A percentile compares a stretch with the other conserved stretches of the same genome.
Evolutionary conservation across 2,797 vertebrate species (phyloP).

Genomic region (Nothura maculosa): DNA sequence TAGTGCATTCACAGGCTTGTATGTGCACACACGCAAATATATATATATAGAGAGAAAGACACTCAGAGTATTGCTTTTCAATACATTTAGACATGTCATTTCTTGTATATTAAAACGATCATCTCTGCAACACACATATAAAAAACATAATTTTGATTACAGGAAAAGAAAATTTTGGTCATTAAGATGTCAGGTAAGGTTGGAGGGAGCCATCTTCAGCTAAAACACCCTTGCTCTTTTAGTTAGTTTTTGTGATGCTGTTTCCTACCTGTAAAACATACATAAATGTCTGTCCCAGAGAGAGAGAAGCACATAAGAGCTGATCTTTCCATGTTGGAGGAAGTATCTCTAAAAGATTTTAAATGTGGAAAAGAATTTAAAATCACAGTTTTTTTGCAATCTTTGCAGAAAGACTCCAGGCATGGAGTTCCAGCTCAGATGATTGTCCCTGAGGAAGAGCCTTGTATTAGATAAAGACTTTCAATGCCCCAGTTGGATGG

Average conservation of each 20-base stretch:
- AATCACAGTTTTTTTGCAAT: background rate
- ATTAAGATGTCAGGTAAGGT: background rate
- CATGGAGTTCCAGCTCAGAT: background rate
- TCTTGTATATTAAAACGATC: background rate
- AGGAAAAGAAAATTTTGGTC: background rate
- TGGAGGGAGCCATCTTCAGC: background rate
- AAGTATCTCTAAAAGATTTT: background rate
- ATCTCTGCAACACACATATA: background rate
- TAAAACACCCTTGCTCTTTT: background rate
- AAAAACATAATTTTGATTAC: background rate
- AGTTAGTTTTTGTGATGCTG: background rate
- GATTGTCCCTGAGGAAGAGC: background rate
- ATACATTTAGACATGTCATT: background rate
- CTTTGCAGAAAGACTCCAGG: background rate
- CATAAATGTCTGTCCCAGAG: background rate
- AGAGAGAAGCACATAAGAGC: background rate
- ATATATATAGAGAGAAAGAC: background rate
- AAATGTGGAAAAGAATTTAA: background rate
- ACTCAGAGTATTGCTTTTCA: background rate
- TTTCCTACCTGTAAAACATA: background rate
- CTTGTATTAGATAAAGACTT: background rate
- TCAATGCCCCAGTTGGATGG: background rate
- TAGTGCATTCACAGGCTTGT: background rate
- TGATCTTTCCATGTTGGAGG: background rate
- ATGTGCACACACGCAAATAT: accelerated